These are phyloP conservation scores for Hyppa rectilinea DNA, from an alignment of 2,888 invertebrate genomes.

Conservation along the genomic window DNA sequence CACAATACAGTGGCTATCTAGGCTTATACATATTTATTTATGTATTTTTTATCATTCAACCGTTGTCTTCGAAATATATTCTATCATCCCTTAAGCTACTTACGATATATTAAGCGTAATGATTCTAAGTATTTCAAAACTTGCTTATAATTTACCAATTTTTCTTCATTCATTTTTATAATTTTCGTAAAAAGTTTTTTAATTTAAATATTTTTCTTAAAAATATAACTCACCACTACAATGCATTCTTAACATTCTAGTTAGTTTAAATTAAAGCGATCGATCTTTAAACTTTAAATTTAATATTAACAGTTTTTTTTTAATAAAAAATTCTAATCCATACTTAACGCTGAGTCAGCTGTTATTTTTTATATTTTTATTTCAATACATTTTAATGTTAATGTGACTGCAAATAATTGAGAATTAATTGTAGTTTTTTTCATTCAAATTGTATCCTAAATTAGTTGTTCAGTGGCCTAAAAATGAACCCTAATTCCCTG, in stretches of 20 bases:
- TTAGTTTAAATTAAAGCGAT: slow-evolving; percentile 84
- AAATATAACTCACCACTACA: slow-evolving; percentile 82
- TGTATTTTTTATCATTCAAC: slow-evolving; percentile 32
- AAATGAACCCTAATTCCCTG: slow-evolving; percentile 19
- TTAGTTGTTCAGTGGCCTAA: neutral
- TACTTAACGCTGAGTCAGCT: slow-evolving; percentile 54
- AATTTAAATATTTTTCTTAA: slow-evolving; percentile 40
- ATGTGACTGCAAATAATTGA: slow-evolving; percentile 5
- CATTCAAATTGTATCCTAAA: neutral
- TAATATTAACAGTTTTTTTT: slow-evolving; percentile 73
- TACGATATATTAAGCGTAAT: slow-evolving; percentile 44
- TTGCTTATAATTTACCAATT: slow-evolving; percentile 37
- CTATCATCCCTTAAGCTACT: slow-evolving; percentile 42
- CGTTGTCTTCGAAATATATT: slow-evolving; percentile 8
- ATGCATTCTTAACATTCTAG: slow-evolving; percentile 80
- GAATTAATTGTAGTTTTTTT: slow-evolving; percentile 4
- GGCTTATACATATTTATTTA: neutral
- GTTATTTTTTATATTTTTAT: slow-evolving; percentile 44
- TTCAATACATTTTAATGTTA: slow-evolving; percentile 14
- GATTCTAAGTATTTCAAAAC: slow-evolving; percentile 56
- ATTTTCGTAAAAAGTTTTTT: slow-evolving; percentile 3
- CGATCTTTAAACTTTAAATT: slow-evolving; percentile 75
- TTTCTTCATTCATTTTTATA: slow-evolving; percentile 20
- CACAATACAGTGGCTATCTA: neutral
- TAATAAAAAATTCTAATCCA: slow-evolving; percentile 64